phyloP scores from a whole-genome alignment of 2,888 invertebrate species.

The Pegoplata infirma region DNA sequence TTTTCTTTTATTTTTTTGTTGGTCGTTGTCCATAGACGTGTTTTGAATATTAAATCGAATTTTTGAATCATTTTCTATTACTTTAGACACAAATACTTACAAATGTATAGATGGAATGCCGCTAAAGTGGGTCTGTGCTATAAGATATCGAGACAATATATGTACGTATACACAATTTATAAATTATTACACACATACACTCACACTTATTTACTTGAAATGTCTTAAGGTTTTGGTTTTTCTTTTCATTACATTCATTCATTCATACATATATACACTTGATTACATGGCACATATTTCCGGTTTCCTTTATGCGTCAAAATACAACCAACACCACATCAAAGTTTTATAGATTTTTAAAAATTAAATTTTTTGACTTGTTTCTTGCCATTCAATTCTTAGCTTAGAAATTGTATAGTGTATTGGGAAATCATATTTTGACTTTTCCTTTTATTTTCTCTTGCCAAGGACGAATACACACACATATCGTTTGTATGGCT shows the following conservation, averaged over 20 bases:
- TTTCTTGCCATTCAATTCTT: background rate
- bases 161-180: background rate
- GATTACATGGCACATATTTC: constrained; percentile 55
- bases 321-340: constrained; percentile 44
- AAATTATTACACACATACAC: background rate
- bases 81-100: constrained; percentile 22
- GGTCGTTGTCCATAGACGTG: constrained; percentile 31
- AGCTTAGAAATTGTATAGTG: constrained; percentile 1
- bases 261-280: constrained; percentile 10
- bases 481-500: background rate
- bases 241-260: background rate
- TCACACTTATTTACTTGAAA: background rate
- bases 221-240: background rate
- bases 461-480: constrained; percentile 53
- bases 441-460: constrained; percentile 35
- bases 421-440: constrained; percentile 40
- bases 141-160: background rate
- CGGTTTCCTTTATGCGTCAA: constrained; percentile 64
- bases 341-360: constrained; percentile 19
- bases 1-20: constrained; percentile 12
- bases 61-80: constrained; percentile 6
- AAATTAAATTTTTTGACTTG: no score
- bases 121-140: background rate
- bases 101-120: background rate
- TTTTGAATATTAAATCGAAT: constrained; percentile 40